Base-by-base conservation (phyloP, 2,888 invertebrate genomes). In the Leucophora obtusa region DNA sequence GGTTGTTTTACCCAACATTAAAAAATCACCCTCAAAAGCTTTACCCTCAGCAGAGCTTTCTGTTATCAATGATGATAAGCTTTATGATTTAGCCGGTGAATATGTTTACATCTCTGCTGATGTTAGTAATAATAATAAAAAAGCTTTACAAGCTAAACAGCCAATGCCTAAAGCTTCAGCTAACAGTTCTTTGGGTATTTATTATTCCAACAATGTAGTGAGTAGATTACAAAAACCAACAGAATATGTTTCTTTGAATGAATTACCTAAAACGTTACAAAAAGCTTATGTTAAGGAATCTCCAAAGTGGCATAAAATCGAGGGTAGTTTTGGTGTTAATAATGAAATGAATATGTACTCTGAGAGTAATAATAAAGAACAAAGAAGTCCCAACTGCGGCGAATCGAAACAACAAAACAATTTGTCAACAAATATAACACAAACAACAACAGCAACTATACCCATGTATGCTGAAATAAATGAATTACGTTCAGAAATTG, bases 71-170 rank as follows among this genome's bases (percentile, higher is more conserved):
- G 86, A 88, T 58, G 89, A 89, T 33, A 86, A 89, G 75, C 87
- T 89, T 71, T 90, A 91, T 81, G 90, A 90, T 79, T 75, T 87
- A 56, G 88, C 88, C 56, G 96, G 96, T 83, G 96, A 96, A 91
- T 96, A 96, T 90, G 96, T 96, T 10, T 96, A 96, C 63, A 95
- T 96, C 86, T 94, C 96, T 53, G 96, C 96, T 90, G 94, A 95
- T 72, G 93, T 94, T 88, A 95, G 95, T 88, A 95, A 95, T 86
- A 95, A 95, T 87, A 93, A 94, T 54, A 84, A 83, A 0, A 81
- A 81, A 81, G 73, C 65, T 73, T 28, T 58, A 56, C 66, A 54
- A 6, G 83, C 82, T 65, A 83, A 82, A 33, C 43, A 83, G 72
- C 79, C 14, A 28, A 62, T 78, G 21, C 79, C 79, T 2, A 85